Evolutionary conservation across 35 echinoderm and acorn worm species (phyloP), one percentile per base, ranked within the genome.

Genomic region (Patiria miniata): DNA sequence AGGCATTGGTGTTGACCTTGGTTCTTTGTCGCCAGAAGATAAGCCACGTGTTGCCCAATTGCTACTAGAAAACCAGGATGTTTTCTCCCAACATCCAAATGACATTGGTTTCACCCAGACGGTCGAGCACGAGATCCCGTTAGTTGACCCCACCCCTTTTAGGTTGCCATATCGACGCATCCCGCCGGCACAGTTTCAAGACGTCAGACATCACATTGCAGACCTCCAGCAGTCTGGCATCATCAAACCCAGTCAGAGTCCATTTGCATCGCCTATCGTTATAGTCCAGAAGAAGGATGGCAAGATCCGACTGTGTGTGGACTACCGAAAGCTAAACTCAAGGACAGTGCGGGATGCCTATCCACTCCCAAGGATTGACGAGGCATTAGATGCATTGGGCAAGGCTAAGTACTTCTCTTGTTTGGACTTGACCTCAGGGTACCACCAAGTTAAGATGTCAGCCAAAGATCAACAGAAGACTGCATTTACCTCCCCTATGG

Each of bases 231-330:
- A 86, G 10, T 26, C 68, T 59, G 82, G 90, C 26, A 83, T 68
- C 19, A 86, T 91, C 37, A 19, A 83, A 23, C 82, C 85, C 18
- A 86, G 82, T 39, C 52, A 80, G 16, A 79, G 84, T 19, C 90
- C 89, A 5, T 91, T 78, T 53, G 89, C 89, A 14, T 77, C 81
- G 7, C 89, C 89, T 17, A 86, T 81, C 29, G 89, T 91, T 17
- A 47, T 91, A 32, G 89, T 91, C 3, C 65, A 53, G 30, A 90
- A 90, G 59, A 90, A 90, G 40, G 88, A 90, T 88, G 80, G 59
- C 37, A 78, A 36, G 38, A 65, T 86, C 23, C 0, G 83, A 37
- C 53, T 91, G 3, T 91, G 89, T 60, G 78, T 91, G 34, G 89
- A 91, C 52, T 91, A 78, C 32, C 9, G 89, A 26, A 78, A 56